Conservation (phyloP, 2,113 vertebrate species). For the Mohoua ochrocephala region DNA sequence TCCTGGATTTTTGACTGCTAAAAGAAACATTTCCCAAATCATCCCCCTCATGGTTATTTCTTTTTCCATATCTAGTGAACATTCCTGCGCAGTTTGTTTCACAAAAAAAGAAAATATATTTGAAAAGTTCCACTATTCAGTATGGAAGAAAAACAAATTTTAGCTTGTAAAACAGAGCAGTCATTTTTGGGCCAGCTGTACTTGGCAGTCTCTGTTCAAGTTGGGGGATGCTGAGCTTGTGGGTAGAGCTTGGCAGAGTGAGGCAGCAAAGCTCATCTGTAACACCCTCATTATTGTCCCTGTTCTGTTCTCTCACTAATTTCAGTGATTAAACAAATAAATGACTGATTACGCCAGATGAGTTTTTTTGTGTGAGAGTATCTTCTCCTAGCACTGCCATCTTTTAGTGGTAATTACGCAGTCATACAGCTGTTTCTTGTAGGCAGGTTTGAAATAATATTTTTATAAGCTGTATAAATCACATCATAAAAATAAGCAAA, state of each 20-base stretch:
- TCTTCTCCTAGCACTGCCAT: not conserved
- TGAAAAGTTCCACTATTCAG: not conserved
- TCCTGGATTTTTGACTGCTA: not conserved
- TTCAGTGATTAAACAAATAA: constrained; percentile 52
- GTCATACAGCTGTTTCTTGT: constrained; percentile 35
- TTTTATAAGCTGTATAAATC: constrained; percentile 18
- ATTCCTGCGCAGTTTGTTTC: not conserved
- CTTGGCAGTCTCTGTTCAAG: not conserved
- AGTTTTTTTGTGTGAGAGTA: not conserved
- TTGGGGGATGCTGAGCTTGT: not conserved
- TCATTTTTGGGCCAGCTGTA: not conserved
- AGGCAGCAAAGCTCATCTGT: not conserved
- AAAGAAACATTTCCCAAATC: not conserved
- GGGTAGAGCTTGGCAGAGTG: not conserved
- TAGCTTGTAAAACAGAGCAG: not conserved
- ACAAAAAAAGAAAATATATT: not conserved
- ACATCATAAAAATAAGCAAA: not conserved
- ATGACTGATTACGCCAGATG: constrained; percentile 17
- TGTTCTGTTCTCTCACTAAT: constrained; percentile 29
- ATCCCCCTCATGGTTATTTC: not conserved
- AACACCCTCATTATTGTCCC: not conserved
- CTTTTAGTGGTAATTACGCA: constrained; percentile 4
- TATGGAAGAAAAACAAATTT: not conserved
- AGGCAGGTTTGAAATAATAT: constrained; percentile 20
- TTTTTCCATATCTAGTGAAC: not conserved